These are phyloP conservation scores for Odontomachus brunneus DNA, from an alignment of 1,140 invertebrate genomes.

Conservation along the genomic window DNA sequence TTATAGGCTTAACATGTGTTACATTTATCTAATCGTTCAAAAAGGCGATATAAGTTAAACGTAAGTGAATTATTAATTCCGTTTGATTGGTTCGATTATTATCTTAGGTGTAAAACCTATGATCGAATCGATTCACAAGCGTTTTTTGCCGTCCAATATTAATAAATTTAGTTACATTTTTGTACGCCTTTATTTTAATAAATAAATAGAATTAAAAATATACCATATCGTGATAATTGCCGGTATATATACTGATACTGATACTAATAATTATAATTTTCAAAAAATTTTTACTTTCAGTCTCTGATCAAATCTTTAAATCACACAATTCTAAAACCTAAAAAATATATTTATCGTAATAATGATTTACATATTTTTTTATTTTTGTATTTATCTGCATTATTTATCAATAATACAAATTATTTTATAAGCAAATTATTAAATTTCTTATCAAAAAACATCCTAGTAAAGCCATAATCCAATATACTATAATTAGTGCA, in stretches of 20 bases:
- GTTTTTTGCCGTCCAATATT: conserved; percentile 61
- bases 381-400: too few relatives aligned
- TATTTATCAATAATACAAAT: not conserved
- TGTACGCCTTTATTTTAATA: conserved; percentile 63
- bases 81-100: conserved; percentile 31
- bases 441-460: too few relatives aligned
- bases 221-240: conserved; percentile 15
- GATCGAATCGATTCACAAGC: conserved; percentile 55
- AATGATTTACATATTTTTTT: too few relatives aligned
- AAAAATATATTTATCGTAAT: not conserved
- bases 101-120: conserved; percentile 19
- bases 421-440: too few relatives aligned
- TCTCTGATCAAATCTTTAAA: not conserved
- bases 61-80: conserved; percentile 21
- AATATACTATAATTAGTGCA: too few relatives aligned
- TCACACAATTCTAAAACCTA: not conserved
- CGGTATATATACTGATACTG: not conserved
- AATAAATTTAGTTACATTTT: conserved; percentile 68
- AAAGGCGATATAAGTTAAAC: conserved; percentile 2
- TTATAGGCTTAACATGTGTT: not conserved
- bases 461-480: too few relatives aligned
- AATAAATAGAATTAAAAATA: conserved; percentile 54
- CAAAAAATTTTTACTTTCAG: not conserved
- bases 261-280: conserved; percentile 21
- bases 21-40: conserved; percentile 8